phyloP scores from a whole-genome alignment of 2,888 invertebrate genomes.

The Chymomyza amoena region DNA sequence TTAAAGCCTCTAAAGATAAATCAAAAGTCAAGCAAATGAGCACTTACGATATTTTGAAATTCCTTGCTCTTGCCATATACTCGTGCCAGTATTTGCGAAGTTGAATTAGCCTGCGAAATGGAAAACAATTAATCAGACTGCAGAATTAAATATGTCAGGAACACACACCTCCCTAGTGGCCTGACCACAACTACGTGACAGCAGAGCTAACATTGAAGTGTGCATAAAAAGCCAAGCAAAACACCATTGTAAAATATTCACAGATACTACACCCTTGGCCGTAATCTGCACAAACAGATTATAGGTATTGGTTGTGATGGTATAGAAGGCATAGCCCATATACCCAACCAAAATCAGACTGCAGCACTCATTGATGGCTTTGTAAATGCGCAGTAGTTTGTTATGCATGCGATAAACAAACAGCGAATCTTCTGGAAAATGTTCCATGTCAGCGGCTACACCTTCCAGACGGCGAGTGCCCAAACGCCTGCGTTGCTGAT shows the following conservation, averaged over 20 bases:
- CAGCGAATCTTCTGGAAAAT: slow-evolving; percentile 71
- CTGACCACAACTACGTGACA: slow-evolving; percentile 69
- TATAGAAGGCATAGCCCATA: slow-evolving; percentile 76
- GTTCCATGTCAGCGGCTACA: slow-evolving; percentile 39
- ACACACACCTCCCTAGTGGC: slow-evolving; percentile 71
- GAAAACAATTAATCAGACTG: background rate
- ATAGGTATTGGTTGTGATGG: slow-evolving; percentile 76
- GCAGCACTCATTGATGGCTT: slow-evolving; percentile 72
- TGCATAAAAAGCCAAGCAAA: slow-evolving; percentile 66
- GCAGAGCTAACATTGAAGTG: slow-evolving; percentile 59
- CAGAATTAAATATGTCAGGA: background rate
- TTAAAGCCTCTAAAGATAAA: too few relatives aligned
- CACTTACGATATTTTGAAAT: slow-evolving; percentile 74
- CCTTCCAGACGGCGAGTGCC: slow-evolving; percentile 21
- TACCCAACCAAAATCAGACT: slow-evolving; percentile 73
- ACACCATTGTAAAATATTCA: slow-evolving; percentile 64
- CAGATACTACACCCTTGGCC: slow-evolving; percentile 58
- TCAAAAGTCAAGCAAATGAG: too few relatives aligned
- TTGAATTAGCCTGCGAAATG: slow-evolving; percentile 73
- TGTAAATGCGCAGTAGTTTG: slow-evolving; percentile 69
- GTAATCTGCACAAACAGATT: slow-evolving; percentile 76
- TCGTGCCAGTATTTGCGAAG: slow-evolving; percentile 74
- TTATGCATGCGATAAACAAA: slow-evolving; percentile 76
- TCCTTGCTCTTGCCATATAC: slow-evolving; percentile 75
- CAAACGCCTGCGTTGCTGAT: slow-evolving; percentile 39